A percentile compares a stretch with the other conserved stretches of the same genome.
Evolutionary conservation across 2,113 vertebrate species (phyloP).

Genomic region (Aythya baeri): DNA sequence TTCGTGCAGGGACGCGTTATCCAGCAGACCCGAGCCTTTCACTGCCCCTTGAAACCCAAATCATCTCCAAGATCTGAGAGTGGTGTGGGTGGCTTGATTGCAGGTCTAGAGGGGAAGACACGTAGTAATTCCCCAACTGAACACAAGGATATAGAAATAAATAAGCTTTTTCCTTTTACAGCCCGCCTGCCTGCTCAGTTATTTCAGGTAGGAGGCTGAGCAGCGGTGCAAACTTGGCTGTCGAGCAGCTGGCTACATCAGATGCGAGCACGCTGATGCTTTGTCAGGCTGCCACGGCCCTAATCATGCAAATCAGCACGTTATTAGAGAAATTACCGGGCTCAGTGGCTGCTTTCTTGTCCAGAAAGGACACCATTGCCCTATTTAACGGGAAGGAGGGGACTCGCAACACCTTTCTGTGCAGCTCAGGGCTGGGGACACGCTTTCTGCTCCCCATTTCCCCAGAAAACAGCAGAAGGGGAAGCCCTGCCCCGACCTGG

Average conservation of each 20-base stretch:
- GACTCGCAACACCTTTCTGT: not conserved
- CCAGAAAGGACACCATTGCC: not conserved
- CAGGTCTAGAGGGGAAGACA: slow-evolving; percentile 3
- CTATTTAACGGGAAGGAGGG: slow-evolving; percentile 1
- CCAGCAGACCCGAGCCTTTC: not conserved
- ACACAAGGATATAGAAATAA: not conserved
- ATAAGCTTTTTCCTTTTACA: not conserved
- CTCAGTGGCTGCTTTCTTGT: not conserved
- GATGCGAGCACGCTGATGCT: not conserved
- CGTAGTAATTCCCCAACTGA: not conserved
- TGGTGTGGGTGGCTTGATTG: not conserved
- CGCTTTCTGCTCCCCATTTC: not conserved
- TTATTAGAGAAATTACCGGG: slow-evolving; percentile 17
- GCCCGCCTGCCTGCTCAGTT: not conserved
- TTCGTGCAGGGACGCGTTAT: not conserved
- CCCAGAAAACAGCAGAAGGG: not conserved
- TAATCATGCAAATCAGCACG: slow-evolving; percentile 13
- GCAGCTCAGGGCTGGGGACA: rapidly evolving
- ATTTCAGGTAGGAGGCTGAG: not conserved
- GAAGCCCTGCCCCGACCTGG: not conserved
- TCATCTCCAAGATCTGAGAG: not conserved
- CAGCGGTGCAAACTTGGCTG: not conserved
- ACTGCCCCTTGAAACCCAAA: slow-evolving; percentile 27
- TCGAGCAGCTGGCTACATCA: not conserved
- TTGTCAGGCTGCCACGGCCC: not conserved